Conservation (phyloP, 2,888 invertebrate species). For the Drosophila neotestacea region DNA sequence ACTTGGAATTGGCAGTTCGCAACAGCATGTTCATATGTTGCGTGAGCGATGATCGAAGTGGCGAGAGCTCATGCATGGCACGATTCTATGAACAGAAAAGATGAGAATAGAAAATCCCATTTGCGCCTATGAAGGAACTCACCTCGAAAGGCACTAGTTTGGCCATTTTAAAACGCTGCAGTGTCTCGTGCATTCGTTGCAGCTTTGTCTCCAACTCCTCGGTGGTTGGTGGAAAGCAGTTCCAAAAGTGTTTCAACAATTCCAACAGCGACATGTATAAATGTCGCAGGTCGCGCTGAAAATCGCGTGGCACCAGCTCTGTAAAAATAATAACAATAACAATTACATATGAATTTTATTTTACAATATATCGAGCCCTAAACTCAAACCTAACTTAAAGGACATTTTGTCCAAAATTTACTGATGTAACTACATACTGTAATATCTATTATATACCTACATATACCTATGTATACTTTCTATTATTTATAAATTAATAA, state of each 20-base stretch:
- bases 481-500: too few species aligned
- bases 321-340: conserved; percentile 54
- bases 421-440: too few species aligned
- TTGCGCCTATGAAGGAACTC: conserved; percentile 5
- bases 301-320: conserved; percentile 94
- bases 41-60: conserved; percentile 92
- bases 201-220: conserved; percentile 91
- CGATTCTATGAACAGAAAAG: conserved; percentile 88
- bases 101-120: too few species aligned
- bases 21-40: conserved; percentile 95
- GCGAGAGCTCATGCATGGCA: conserved; percentile 92
- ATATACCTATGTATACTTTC: too few species aligned
- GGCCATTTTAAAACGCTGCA: conserved; percentile 94
- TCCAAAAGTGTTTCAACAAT: conserved; percentile 97
- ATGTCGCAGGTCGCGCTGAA: conserved; percentile 93
- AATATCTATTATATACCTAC: too few species aligned
- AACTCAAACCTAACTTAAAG: too few species aligned
- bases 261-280: conserved; percentile 95
- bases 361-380: neutral
- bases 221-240: conserved; percentile 93
- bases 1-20: conserved; percentile 94
- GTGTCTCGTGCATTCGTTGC: conserved; percentile 94
- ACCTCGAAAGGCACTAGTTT: conserved; percentile 95
- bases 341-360: neutral
- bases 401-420: too few species aligned